Base-by-base conservation (phyloP, 1,140 invertebrate species). In the Lucilia cuprina region DNA sequence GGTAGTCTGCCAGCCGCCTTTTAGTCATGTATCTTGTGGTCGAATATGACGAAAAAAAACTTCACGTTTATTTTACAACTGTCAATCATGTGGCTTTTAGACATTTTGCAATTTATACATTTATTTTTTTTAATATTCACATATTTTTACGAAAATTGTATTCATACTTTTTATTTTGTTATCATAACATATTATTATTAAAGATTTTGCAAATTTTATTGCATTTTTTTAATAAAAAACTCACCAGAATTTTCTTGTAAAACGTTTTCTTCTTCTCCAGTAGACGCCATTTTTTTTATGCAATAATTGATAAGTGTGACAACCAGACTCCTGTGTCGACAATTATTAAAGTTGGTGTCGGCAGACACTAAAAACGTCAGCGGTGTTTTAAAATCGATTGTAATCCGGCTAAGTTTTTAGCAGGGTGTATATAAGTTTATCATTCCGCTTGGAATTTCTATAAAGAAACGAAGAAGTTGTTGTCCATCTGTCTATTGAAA, bases 261-360 rank as follows among this genome's bases (percentile, higher is more conserved):
- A 86, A 88, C 87, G 87, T 87, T 88, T 86, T 89, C 87, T 84
- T 87, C 86, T 85, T 88, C 85, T 77, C 88, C 87, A 21, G 82
- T 21, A 84, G 89, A 90, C 88, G 89, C 89, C 88, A 90, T 90
- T 83, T 89, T 89, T 86, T 89, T 89, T 86, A 85, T 83, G 86
- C 77, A 84, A 84, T 84, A 77, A 70, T 19, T 78, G 17, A 49
- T n/a, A 49, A 49, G 19, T 80, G n/a, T 80, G 77, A 80, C 77
- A 80, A 77, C n/a, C n/a, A n/a, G n/a, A n/a, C n/a, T n/a, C n/a
- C n/a, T n/a, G n/a, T n/a, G n/a, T n/a, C n/a, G n/a, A n/a, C n/a
- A n/a, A n/a, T n/a, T n/a, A n/a, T n/a, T n/a, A n/a, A n/a, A n/a
- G n/a, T n/a, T n/a, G n/a, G n/a, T n/a, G n/a, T n/a, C n/a, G n/a